These are phyloP conservation scores for Danio rerio DNA, from an alignment of 2,113 vertebrate species.

Conservation along the genomic window DNA sequence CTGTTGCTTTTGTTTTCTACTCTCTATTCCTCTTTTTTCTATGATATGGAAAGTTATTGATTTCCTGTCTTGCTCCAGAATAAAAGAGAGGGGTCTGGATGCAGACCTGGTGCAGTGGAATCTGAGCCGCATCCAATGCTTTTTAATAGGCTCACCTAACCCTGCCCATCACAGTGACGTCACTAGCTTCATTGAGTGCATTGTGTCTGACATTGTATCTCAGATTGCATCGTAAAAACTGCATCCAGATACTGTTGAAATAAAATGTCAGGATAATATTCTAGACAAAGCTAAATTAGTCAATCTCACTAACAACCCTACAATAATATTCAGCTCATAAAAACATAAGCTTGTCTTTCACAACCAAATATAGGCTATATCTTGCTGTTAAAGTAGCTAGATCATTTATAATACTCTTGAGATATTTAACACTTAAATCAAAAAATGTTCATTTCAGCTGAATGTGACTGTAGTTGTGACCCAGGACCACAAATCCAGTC, in stretches of 20 bases:
- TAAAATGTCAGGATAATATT: constrained; percentile 4
- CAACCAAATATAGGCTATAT: background rate
- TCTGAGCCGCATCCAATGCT: too few relatives aligned
- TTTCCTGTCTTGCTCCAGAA: constrained; percentile 10
- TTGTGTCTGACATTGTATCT: too few relatives aligned
- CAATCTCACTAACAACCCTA: background rate
- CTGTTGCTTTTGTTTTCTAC: background rate
- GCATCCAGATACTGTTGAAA: too few relatives aligned
- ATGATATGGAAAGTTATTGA: background rate
- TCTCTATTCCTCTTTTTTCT: background rate
- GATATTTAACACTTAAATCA: background rate
- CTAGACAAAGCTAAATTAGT: background rate
- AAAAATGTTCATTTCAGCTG: too few relatives aligned
- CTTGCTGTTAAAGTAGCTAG: background rate
- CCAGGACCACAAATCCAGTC: too few relatives aligned
- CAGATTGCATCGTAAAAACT: too few relatives aligned
- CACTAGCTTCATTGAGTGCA: too few relatives aligned
- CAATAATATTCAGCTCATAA: background rate
- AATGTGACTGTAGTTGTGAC: too few relatives aligned
- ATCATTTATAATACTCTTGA: background rate
- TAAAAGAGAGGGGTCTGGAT: too few relatives aligned
- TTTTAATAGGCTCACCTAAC: too few relatives aligned
- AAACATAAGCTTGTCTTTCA: background rate
- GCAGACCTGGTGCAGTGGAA: too few relatives aligned
- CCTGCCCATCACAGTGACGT: too few relatives aligned